phyloP scores from a whole-genome alignment of 2,797 vertebrate genomes.

The Gadopsis bispinosus region DNA sequence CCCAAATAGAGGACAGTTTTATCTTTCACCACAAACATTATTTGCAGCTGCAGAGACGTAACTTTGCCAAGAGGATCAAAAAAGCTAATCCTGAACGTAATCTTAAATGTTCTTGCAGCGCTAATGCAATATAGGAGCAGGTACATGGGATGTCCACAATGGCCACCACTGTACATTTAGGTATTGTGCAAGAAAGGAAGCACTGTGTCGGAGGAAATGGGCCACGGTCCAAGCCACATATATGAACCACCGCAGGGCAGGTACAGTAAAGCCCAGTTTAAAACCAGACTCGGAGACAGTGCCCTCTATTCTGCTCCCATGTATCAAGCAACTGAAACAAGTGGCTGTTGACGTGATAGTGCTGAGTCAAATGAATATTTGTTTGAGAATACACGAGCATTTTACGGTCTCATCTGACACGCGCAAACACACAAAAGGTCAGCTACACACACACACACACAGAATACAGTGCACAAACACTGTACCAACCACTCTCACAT shows the following conservation, averaged over 20 bases:
- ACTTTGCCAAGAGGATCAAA: slow-evolving; percentile 5
- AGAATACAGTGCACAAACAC: slow-evolving; percentile 3
- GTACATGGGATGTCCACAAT: slow-evolving; percentile 31
- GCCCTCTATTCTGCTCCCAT: slow-evolving; percentile 43
- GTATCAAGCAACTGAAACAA: slow-evolving; percentile 57
- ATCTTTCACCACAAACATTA: neutral
- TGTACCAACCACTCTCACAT: slow-evolving; percentile 11
- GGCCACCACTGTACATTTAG: slow-evolving; percentile 40
- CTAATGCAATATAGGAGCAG: neutral
- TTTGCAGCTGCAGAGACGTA: slow-evolving; percentile 5
- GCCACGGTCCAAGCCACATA: slow-evolving; percentile 53
- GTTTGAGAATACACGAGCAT: slow-evolving; percentile 31
- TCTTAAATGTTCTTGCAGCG: slow-evolving; percentile 34
- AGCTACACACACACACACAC: neutral
- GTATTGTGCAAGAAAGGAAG: slow-evolving; percentile 47
- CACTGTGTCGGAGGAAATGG: slow-evolving; percentile 49
- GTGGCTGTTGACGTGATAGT: slow-evolving; percentile 45
- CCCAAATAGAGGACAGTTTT: neutral
- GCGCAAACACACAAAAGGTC: neutral
- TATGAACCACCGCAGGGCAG: slow-evolving; percentile 31
- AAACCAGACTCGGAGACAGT: slow-evolving; percentile 21
- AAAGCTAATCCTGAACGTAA: slow-evolving; percentile 3
- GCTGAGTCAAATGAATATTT: slow-evolving; percentile 48
- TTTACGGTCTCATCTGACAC: slow-evolving; percentile 33
- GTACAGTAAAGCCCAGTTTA: slow-evolving; percentile 57